Conservation (phyloP, 2,113 vertebrate species). For the Charadrius vociferus region DNA sequence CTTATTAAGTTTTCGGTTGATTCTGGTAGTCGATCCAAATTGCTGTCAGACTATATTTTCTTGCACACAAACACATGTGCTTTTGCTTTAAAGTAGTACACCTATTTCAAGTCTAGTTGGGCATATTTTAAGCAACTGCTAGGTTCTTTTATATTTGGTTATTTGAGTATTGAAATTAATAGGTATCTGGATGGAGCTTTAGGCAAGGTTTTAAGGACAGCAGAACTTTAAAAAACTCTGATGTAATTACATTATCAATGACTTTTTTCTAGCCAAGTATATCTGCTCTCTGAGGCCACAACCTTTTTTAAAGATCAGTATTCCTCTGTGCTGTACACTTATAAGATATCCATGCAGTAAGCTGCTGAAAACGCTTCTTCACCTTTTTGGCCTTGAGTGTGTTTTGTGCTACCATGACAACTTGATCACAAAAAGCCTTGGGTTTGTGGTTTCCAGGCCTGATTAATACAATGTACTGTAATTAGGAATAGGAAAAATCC, state of each 20-base stretch:
- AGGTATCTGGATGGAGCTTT: neutral
- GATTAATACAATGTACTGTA: slow-evolving; percentile 11
- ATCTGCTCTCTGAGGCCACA: neutral
- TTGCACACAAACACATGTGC: slow-evolving; percentile 43
- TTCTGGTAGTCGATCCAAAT: slow-evolving; percentile 59
- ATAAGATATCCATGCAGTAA: neutral
- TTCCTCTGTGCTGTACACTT: neutral
- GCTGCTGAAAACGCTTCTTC: neutral
- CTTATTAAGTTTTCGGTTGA: slow-evolving; percentile 64
- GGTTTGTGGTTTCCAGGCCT: slow-evolving; percentile 11
- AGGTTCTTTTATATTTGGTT: neutral
- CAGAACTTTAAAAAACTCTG: neutral
- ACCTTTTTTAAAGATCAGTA: neutral
- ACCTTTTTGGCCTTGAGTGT: neutral
- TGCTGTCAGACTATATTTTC: slow-evolving; percentile 58
- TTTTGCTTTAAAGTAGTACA: slow-evolving; percentile 62
- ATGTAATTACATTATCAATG: accelerated
- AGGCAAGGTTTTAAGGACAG: neutral
- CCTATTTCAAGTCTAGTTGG: slow-evolving; percentile 32
- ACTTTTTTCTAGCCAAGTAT: neutral
- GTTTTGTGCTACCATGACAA: neutral
- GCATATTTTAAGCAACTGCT: slow-evolving; percentile 52
- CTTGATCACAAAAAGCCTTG: neutral
- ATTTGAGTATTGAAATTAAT: neutral
- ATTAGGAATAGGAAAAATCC: neutral